These are phyloP conservation scores for Tubulanus polymorphus DNA, from an alignment of 2,888 invertebrate species.

Conservation along the genomic window DNA sequence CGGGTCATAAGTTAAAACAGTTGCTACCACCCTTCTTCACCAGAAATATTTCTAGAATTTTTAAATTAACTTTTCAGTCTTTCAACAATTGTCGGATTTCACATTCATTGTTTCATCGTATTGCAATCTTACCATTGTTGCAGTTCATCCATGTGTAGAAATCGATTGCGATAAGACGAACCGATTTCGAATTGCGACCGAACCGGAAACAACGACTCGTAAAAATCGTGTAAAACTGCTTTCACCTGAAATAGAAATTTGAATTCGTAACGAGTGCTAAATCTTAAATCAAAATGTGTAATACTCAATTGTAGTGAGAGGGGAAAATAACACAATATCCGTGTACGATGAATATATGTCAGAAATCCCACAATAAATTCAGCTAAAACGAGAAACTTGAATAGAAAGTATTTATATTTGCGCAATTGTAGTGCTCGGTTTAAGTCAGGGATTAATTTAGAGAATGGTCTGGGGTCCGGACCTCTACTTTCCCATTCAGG, in stretches of 20 bases:
- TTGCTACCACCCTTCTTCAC: not conserved
- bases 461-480: too few species aligned
- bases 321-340: not conserved
- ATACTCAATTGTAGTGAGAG: not conserved
- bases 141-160: conserved; percentile 61
- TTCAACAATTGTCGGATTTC: too few species aligned
- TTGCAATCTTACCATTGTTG: conserved; percentile 56
- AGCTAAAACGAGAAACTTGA: too few species aligned
- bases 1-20: not conserved
- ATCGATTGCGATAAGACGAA: conserved; percentile 67
- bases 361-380: too few species aligned
- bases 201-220: conserved; percentile 68
- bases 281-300: not conserved
- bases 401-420: too few species aligned
- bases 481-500: too few species aligned
- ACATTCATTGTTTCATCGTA: not conserved
- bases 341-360: too few species aligned
- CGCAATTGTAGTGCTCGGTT: too few species aligned
- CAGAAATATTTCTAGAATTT: too few species aligned
- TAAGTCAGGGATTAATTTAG: too few species aligned
- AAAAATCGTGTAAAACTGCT: conserved; percentile 70
- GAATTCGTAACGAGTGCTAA: not conserved
- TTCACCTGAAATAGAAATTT: conserved; percentile 55
- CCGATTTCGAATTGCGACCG: conserved; percentile 71
- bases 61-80: too few species aligned